phyloP scores from a whole-genome alignment of 2,888 invertebrate species.

The Nymphalis urticae region DNA sequence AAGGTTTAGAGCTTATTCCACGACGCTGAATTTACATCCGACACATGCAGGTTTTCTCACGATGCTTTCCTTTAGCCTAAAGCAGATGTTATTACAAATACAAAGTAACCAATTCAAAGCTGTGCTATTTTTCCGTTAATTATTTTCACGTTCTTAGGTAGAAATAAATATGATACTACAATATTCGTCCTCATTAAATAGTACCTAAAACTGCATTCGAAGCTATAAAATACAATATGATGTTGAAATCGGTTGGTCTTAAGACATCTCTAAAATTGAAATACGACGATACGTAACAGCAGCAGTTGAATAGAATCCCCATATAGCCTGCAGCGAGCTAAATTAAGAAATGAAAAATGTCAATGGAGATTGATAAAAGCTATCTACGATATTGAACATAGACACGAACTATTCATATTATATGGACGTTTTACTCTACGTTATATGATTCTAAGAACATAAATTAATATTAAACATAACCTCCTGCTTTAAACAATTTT shows the following conservation, averaged over 20 bases:
- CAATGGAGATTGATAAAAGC: slow-evolving; percentile 35
- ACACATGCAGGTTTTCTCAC: no score
- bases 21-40: no score
- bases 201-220: background rate
- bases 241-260: background rate
- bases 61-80: no score
- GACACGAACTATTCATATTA: slow-evolving; percentile 26
- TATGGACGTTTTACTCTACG: slow-evolving; percentile 25
- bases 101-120: no score
- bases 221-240: background rate
- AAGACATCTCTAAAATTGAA: slow-evolving; percentile 24
- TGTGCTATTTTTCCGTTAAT: background rate
- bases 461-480: background rate
- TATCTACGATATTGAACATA: slow-evolving; percentile 25
- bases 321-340: slow-evolving; percentile 28
- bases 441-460: background rate
- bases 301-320: slow-evolving; percentile 29
- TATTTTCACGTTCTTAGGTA: background rate
- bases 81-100: no score
- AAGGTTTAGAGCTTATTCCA: no score
- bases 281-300: slow-evolving; percentile 14
- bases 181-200: background rate
- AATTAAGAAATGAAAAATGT: slow-evolving; percentile 39
- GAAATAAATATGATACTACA: no score
- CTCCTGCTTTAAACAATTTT: no score